These are phyloP conservation scores for Melikaiella ostensackeni DNA, from an alignment of 2,888 invertebrate species.

Conservation along the genomic window DNA sequence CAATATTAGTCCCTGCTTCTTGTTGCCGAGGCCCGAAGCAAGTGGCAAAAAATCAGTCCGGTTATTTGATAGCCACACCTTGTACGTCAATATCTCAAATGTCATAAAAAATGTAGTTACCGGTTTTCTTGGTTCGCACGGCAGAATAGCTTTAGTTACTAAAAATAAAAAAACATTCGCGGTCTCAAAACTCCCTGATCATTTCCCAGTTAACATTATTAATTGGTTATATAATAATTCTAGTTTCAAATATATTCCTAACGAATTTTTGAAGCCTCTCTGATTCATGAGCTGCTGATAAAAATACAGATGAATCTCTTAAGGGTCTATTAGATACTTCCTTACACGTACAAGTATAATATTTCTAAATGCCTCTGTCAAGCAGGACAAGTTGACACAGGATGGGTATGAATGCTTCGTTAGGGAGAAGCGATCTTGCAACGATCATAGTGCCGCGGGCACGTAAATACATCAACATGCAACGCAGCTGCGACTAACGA, in stretches of 20 bases:
- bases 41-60: too few relatives aligned
- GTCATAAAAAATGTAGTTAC: too few relatives aligned
- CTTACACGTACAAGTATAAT: constrained; percentile 19
- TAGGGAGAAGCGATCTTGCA: constrained; percentile 54
- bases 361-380: constrained; percentile 50
- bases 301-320: constrained; percentile 43
- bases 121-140: too few relatives aligned
- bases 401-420: constrained; percentile 65
- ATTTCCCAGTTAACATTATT: too few relatives aligned
- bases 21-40: too few relatives aligned
- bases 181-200: too few relatives aligned
- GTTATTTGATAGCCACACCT: too few relatives aligned
- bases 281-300: background rate
- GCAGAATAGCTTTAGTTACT: too few relatives aligned
- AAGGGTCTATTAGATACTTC: constrained; percentile 29
- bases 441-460: constrained; percentile 48
- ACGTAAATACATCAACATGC: constrained; percentile 54
- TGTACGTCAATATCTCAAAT: too few relatives aligned
- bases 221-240: too few relatives aligned
- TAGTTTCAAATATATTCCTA: background rate
- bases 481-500: constrained; percentile 62
- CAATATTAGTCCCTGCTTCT: too few relatives aligned
- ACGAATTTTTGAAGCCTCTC: background rate
- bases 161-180: too few relatives aligned
- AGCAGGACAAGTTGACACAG: constrained; percentile 51